These are phyloP conservation scores for Rutpela maculata DNA, from an alignment of 2,888 invertebrate species.

Conservation along the genomic window DNA sequence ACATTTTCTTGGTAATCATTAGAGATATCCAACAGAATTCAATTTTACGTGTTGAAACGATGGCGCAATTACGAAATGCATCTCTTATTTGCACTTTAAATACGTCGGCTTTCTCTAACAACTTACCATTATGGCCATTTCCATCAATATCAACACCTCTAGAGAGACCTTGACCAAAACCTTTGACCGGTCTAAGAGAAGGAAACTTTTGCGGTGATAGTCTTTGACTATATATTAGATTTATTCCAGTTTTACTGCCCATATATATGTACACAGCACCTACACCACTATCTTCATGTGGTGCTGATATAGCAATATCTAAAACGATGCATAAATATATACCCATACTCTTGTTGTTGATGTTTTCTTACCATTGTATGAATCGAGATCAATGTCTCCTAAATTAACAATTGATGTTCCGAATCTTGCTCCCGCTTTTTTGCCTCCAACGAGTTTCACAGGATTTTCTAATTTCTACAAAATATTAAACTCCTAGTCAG, in stretches of 20 bases:
- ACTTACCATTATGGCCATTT: conserved; percentile 79
- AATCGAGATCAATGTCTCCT: conserved; percentile 63
- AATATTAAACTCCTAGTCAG: conserved; percentile 5
- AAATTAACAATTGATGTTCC: conserved; percentile 58
- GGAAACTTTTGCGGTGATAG: conserved; percentile 74
- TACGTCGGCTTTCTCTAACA: no score
- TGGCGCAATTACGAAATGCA: no score
- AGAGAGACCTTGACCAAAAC: conserved; percentile 80
- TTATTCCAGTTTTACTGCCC: conserved; percentile 75
- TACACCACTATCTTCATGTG: conserved; percentile 77
- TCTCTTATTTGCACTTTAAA: no score
- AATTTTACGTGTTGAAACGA: no score
- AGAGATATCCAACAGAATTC: no score
- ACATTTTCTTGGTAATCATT: no score
- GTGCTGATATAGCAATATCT: conserved; percentile 82
- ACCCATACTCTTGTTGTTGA: background rate
- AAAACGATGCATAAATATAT: conserved; percentile 38
- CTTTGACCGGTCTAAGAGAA: conserved; percentile 63
- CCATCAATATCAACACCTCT: conserved; percentile 78
- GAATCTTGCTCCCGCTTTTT: conserved; percentile 58
- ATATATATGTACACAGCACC: conserved; percentile 82
- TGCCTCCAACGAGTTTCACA: conserved; percentile 54
- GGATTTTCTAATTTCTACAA: conserved; percentile 41
- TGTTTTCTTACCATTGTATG: conserved; percentile 56
- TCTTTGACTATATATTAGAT: conserved; percentile 74